These are phyloP conservation scores for Peromyscus leucopus DNA, from an alignment of 2,113 vertebrate genomes.

Conservation along the genomic window DNA sequence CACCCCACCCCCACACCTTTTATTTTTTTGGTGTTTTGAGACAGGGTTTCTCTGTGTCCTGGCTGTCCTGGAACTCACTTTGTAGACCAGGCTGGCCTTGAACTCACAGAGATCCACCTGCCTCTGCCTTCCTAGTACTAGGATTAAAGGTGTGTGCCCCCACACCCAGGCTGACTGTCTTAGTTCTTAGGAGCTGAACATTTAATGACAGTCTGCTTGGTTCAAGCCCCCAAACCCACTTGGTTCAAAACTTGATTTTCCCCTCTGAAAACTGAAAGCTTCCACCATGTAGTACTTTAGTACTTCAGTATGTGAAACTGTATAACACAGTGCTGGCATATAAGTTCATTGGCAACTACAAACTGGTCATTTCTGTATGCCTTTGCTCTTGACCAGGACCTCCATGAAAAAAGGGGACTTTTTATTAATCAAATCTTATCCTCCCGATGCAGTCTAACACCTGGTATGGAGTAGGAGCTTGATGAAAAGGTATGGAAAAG, in stretches of 20 bases:
- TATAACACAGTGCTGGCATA: background rate
- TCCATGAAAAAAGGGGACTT: background rate
- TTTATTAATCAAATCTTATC: background rate
- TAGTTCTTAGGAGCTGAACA: background rate
- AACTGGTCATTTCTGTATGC: background rate
- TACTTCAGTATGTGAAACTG: background rate
- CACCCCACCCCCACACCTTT: fast-evolving
- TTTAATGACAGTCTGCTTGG: background rate
- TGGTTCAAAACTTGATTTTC: background rate
- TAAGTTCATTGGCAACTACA: fast-evolving
- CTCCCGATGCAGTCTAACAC: background rate
- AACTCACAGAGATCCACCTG: no score
- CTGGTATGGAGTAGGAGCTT: background rate
- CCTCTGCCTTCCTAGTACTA: no score
- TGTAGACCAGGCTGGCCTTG: no score
- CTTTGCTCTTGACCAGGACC: background rate
- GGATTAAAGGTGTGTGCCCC: no score
- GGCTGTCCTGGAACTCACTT: no score
- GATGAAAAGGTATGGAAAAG: background rate
- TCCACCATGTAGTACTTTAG: background rate
- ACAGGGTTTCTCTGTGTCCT: no score
- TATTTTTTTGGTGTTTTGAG: no score
- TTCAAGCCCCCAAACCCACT: background rate
- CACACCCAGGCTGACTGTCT: background rate
- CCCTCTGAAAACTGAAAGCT: background rate